Conservation (phyloP, 2,888 invertebrate species). For the Rhaphigaster nebulosa region DNA sequence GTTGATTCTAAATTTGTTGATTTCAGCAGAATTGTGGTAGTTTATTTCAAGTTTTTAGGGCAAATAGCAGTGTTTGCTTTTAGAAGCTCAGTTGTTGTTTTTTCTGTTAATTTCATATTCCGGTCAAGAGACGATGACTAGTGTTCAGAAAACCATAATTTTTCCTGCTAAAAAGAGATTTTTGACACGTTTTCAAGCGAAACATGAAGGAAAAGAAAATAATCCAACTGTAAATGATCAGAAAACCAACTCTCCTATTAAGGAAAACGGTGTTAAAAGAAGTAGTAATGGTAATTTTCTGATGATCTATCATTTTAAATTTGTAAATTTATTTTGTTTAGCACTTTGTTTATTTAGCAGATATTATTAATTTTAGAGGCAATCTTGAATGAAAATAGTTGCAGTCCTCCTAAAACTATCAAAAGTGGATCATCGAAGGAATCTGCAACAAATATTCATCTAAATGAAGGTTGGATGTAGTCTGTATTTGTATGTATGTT, state of each 20-base stretch:
- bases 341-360: background rate
- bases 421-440: background rate
- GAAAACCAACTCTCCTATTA: background rate
- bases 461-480: conserved; percentile 11
- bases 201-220: conserved; percentile 32
- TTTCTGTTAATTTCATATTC: background rate
- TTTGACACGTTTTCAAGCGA: background rate
- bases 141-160: conserved; percentile 51
- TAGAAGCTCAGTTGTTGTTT: background rate
- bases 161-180: conserved; percentile 58
- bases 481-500: background rate
- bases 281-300: conserved; percentile 14
- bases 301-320: background rate
- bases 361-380: conserved; percentile 23
- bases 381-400: background rate
- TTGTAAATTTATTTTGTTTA: background rate
- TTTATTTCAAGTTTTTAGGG: background rate
- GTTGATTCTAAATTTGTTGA: background rate
- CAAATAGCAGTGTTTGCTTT: background rate
- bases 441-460: background rate
- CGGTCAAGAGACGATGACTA: background rate
- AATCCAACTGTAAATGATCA: background rate
- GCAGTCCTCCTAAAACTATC: conserved; percentile 44
- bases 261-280: conserved; percentile 34
- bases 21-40: background rate